Evolutionary conservation across 1,140 invertebrate genomes (phyloP).

Genomic region (Scaptodrosophila lebanonensis): DNA sequence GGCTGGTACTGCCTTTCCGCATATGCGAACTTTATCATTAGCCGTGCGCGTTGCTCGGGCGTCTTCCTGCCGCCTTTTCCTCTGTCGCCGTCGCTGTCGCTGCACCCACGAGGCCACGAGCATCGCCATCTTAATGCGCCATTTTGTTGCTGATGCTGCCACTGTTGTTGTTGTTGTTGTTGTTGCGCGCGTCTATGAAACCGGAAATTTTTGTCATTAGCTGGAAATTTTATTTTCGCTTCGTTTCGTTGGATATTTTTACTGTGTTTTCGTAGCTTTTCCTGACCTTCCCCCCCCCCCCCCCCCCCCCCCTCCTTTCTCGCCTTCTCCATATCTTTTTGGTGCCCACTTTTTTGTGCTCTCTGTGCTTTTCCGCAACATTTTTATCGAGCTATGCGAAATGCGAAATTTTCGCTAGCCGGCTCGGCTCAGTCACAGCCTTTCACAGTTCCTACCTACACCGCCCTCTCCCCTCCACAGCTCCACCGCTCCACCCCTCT

Average conservation of each 20-base stretch:
- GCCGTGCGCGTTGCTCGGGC: too few relatives aligned
- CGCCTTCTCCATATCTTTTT: neutral
- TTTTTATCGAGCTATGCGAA: slow-evolving; percentile 41
- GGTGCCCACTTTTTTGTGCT: neutral
- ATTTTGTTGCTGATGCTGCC: too few relatives aligned
- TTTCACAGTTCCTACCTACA: neutral
- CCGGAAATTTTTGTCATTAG: slow-evolving; percentile 68
- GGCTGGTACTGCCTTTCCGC: too few relatives aligned
- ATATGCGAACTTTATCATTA: neutral
- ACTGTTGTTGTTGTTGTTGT: slow-evolving; percentile 16
- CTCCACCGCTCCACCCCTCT: neutral
- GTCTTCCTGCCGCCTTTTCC: too few relatives aligned
- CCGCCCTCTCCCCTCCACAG: neutral
- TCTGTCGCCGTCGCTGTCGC: too few relatives aligned
- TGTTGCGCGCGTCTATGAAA: slow-evolving; percentile 38
- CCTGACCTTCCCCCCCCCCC: slow-evolving; percentile 26
- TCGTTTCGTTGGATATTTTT: slow-evolving; percentile 48
- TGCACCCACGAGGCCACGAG: too few relatives aligned
- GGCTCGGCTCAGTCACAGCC: too few relatives aligned
- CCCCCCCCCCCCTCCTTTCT: neutral
- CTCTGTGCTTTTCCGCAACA: slow-evolving; percentile 35
- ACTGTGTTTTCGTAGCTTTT: slow-evolving; percentile 35
- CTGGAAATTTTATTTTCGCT: slow-evolving; percentile 66
- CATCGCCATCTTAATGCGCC: too few relatives aligned
- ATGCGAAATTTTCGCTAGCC: too few relatives aligned